Conservation (phyloP, 2,113 vertebrate species). For the Phalacrocorax aristotelis region DNA sequence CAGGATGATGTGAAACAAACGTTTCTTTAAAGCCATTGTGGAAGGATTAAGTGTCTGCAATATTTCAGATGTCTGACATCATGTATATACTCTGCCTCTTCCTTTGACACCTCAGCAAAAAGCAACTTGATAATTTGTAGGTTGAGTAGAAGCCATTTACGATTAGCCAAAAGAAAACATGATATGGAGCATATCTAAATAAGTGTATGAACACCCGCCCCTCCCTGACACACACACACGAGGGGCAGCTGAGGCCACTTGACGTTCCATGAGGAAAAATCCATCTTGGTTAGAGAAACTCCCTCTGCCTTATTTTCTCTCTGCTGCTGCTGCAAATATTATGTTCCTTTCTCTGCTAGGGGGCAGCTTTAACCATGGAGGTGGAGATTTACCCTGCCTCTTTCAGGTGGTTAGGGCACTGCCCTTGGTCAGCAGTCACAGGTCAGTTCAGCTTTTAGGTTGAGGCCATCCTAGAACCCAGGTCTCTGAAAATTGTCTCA, state of each 20-base stretch:
- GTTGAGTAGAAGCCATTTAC: not conserved
- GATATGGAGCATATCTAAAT: not conserved
- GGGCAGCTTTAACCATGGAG: not conserved
- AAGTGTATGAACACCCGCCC: not conserved
- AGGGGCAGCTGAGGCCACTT: not conserved
- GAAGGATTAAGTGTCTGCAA: not conserved
- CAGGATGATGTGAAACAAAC: not conserved
- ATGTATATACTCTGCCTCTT: not conserved
- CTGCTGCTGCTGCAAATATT: not conserved
- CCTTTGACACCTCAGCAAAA: not conserved
- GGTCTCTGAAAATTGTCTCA: not conserved
- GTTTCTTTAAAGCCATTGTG: not conserved
- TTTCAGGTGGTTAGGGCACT: not conserved
- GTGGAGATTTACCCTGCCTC: not conserved
- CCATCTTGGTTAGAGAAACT: not conserved
- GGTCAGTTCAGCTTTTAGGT: not conserved
- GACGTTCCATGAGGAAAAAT: not conserved
- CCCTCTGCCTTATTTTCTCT: not conserved
- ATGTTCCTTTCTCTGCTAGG: not conserved
- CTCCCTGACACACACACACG: not conserved
- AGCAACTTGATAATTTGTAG: not conserved
- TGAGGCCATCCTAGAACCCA: not conserved
- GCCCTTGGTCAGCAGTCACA: not conserved
- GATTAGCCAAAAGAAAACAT: not conserved
- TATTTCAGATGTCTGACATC: not conserved